Conservation (phyloP, 2,113 vertebrate species). For the Chaetodon auriga region DNA sequence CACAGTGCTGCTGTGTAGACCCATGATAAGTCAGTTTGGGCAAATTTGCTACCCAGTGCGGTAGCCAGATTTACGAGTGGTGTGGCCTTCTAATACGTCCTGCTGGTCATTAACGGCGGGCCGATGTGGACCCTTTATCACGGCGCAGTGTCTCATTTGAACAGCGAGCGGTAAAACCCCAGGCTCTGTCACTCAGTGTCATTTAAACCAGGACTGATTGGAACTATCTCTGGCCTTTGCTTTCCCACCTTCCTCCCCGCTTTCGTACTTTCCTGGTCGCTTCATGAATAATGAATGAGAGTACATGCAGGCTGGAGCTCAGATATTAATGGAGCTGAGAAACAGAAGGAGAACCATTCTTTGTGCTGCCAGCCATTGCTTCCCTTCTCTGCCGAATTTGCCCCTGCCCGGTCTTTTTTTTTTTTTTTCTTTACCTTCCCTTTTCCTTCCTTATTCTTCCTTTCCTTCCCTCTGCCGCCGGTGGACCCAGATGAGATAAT, state of each 20-base stretch:
- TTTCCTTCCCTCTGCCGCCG: slow-evolving; percentile 45
- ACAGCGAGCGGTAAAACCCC: slow-evolving; percentile 86
- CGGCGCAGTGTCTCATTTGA: slow-evolving; percentile 83
- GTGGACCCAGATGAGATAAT: slow-evolving; percentile 46
- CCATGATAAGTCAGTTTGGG: slow-evolving; percentile 55
- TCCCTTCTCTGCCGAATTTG: slow-evolving; percentile 71
- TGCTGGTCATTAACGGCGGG: slow-evolving; percentile 92
- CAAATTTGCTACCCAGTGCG: slow-evolving; percentile 69
- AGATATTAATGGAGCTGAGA: slow-evolving; percentile 94
- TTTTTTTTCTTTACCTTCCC: slow-evolving; percentile 27
- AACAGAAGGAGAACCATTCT: slow-evolving; percentile 87
- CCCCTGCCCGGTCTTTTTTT: slow-evolving; percentile 37
- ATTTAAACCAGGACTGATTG: slow-evolving; percentile 98
- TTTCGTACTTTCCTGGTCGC: slow-evolving; percentile 85
- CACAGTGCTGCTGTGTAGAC: slow-evolving; percentile 16
- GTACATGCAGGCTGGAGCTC: slow-evolving; percentile 87
- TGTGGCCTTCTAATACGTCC: slow-evolving; percentile 89
- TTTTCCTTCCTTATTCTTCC: slow-evolving; percentile 30
- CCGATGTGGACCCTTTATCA: slow-evolving; percentile 92
- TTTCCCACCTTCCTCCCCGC: slow-evolving; percentile 81
- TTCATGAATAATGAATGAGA: slow-evolving; percentile 99
- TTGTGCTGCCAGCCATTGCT: slow-evolving; percentile 82
- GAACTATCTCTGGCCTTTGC: slow-evolving; percentile 93
- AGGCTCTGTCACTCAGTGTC: slow-evolving; percentile 97
- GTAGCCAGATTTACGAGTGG: slow-evolving; percentile 79